Evolutionary conservation across 2,888 invertebrate species (phyloP).

Genomic region (Archips crataeganus): DNA sequence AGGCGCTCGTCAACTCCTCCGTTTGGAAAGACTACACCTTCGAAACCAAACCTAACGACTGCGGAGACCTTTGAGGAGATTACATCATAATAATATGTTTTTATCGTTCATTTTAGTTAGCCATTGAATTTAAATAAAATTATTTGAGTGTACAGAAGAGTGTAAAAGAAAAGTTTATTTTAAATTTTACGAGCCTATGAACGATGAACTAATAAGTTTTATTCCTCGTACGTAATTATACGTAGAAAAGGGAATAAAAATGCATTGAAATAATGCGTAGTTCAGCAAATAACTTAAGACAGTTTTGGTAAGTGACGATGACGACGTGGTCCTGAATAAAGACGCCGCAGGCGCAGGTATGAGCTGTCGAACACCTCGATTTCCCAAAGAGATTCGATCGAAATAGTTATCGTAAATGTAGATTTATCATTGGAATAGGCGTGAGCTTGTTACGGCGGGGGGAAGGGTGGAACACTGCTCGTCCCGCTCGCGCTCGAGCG

Average conservation of each 20-base stretch:
- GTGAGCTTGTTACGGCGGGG: constrained; percentile 58
- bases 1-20: constrained; percentile 69
- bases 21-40: constrained; percentile 73
- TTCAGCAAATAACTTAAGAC: neutral
- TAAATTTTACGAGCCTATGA: neutral
- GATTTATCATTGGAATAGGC: constrained; percentile 77
- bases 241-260: neutral
- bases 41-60: constrained; percentile 46
- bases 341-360: constrained; percentile 45
- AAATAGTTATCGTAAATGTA: constrained; percentile 85
- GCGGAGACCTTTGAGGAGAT: constrained; percentile 18
- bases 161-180: neutral
- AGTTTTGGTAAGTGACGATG: constrained; percentile 1
- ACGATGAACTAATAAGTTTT: neutral
- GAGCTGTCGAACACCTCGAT: constrained; percentile 61
- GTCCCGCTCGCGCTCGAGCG: constrained; percentile 67
- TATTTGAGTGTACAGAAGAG: neutral
- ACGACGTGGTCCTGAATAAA: constrained; percentile 31
- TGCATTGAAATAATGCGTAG: neutral
- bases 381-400: constrained; percentile 71
- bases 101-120: neutral
- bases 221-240: neutral
- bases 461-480: constrained; percentile 59
- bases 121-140: neutral
- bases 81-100: neutral